Conservation (phyloP, 2,113 vertebrate genomes). For the Tetrax tetrax region DNA sequence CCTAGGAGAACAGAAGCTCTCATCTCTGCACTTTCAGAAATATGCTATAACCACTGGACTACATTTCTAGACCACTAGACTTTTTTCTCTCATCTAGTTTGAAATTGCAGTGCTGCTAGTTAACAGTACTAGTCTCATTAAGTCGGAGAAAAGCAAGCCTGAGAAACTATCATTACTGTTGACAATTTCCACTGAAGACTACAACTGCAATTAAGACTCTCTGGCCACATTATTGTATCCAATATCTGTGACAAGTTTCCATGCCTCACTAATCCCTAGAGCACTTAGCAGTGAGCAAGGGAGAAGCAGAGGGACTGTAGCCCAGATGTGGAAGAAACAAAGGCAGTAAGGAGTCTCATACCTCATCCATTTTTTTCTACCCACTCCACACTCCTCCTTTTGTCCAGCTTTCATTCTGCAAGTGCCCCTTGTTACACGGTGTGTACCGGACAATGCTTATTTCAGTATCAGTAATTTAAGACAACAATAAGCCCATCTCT, state of each 20-base stretch:
- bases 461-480: not conserved
- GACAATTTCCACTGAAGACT: not conserved
- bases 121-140: not conserved
- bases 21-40: not conserved
- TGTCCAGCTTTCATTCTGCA: not conserved
- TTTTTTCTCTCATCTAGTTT: not conserved
- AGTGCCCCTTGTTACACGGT: not conserved
- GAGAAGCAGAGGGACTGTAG: not conserved
- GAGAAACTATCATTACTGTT: not conserved
- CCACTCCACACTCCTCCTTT: not conserved
- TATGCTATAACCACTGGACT: not conserved
- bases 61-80: not conserved
- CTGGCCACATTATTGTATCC: not conserved
- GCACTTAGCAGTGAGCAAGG: not conserved
- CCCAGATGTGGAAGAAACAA: not conserved
- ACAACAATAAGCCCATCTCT: not conserved
- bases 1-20: not conserved
- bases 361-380: not conserved
- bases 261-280: not conserved
- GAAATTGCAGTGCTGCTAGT: not conserved
- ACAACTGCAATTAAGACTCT: not conserved
- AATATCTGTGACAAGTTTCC: not conserved
- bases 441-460: not conserved
- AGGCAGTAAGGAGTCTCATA: not conserved
- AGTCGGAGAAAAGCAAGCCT: not conserved